These are phyloP conservation scores for Eulemur mongoz DNA, from an alignment of 2,797 vertebrate genomes.

Conservation along the genomic window DNA sequence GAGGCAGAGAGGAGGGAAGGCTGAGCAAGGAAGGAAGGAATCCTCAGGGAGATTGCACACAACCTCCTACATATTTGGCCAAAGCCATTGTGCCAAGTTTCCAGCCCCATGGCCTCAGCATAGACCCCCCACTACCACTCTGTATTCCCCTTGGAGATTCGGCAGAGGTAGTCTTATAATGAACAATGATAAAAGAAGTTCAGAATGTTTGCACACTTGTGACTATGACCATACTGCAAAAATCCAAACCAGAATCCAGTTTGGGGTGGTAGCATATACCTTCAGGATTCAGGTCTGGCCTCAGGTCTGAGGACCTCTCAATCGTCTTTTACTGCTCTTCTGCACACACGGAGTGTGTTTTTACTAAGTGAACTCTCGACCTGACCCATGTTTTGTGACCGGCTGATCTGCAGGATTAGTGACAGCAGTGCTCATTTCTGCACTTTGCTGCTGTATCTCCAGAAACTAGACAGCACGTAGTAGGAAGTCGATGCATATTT, in stretches of 20 bases:
- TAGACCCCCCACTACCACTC: not conserved
- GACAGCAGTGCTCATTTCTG: rapidly evolving
- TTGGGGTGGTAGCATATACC: not conserved
- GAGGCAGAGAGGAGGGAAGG: not conserved
- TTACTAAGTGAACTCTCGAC: not conserved
- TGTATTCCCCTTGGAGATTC: not conserved
- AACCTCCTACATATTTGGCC: not conserved
- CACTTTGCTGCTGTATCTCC: not conserved
- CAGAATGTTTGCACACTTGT: not conserved
- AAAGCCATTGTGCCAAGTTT: not conserved
- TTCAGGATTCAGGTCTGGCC: not conserved
- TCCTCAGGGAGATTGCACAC: not conserved
- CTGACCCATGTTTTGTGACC: not conserved
- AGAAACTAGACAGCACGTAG: not conserved
- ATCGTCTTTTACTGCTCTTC: not conserved
- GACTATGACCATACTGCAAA: not conserved
- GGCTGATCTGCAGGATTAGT: not conserved
- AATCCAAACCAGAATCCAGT: not conserved
- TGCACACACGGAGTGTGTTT: not conserved
- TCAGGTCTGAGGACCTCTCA: not conserved
- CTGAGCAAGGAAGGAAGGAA: not conserved
- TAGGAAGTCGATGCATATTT: not conserved
- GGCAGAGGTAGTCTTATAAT: rapidly evolving
- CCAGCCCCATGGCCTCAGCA: not conserved
- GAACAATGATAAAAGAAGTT: not conserved